Base-by-base conservation (phyloP, 23 tunicate species). In the Corella eumyota region DNA sequence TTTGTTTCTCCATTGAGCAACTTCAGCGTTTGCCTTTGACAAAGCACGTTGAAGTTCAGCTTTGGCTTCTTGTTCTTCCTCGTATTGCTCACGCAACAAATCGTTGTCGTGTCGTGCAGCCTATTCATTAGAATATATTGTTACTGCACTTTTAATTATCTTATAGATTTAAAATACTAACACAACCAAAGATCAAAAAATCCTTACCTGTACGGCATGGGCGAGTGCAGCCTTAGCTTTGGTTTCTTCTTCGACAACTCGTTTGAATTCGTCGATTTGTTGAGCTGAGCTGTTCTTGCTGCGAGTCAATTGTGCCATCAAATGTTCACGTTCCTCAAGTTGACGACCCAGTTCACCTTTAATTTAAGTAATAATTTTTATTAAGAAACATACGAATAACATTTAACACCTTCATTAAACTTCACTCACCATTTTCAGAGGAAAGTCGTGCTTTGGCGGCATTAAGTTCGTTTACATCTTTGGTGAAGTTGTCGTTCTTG, bases 321-420 rank as follows among this genome's bases (percentile, higher is more conserved):
- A 66, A 72, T 90, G 97, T 51, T 90, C 88, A 62, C 88, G 82
- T 47, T 90, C 88, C 50, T 84, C 94, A 56, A 84, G 64, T 49
- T 79, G 83, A 26, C 94, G 72, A 25, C 82, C 81, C 4, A 71
- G 47, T 40, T 71, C 77, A 48, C 65, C 68, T 62, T 48, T 78
- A 69, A 19, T 40, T 40, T 9, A 40, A 40, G 48, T 40, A 13
- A 77, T n/a, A n/a, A n/a, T n/a, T n/a, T n/a, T n/a, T n/a, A n/a
- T n/a, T n/a, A n/a, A n/a, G n/a, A n/a, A n/a, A n/a, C n/a, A n/a
- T n/a, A n/a, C n/a, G n/a, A n/a, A n/a, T n/a, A n/a, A n/a, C 38
- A n/a, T n/a, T n/a, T n/a, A n/a, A n/a, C n/a, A n/a, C n/a, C n/a
- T n/a, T 71, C 77, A 53, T 70, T 70, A 1, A 79, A 58, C 52